These are phyloP conservation scores for Latrodectus elegans DNA, from an alignment of 2,888 invertebrate species.

Conservation along the genomic window DNA sequence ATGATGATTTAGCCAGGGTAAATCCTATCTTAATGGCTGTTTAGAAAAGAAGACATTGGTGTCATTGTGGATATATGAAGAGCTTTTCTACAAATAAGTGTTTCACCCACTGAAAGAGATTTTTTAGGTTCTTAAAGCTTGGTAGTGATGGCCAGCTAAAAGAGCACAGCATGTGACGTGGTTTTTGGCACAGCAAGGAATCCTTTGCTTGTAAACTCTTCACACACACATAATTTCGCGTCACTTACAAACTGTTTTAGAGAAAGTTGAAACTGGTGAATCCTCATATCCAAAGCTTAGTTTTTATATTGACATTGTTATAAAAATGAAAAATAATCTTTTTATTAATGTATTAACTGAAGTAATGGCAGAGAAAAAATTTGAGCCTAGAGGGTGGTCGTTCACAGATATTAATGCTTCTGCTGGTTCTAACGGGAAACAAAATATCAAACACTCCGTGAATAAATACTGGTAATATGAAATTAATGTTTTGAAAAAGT, in stretches of 20 bases:
- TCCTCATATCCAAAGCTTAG: too few species aligned
- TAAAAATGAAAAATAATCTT: too few species aligned
- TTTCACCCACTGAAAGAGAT: constrained; percentile 9
- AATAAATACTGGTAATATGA: too few species aligned
- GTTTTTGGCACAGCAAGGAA: background rate
- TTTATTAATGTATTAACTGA: too few species aligned
- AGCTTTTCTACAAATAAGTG: constrained; percentile 12
- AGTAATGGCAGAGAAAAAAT: too few species aligned
- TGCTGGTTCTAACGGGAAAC: too few species aligned
- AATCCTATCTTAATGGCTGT: background rate
- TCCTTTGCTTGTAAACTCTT: background rate
- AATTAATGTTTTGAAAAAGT: background rate
- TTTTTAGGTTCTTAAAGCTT: background rate
- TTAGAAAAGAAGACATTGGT: background rate
- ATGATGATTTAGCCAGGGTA: background rate
- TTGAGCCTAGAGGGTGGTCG: too few species aligned
- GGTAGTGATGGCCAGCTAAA: background rate
- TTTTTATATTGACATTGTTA: too few species aligned
- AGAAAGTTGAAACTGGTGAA: background rate
- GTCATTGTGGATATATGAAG: background rate
- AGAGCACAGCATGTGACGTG: background rate
- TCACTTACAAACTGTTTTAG: background rate
- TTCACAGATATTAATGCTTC: too few species aligned
- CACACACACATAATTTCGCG: background rate
- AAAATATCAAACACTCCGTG: too few species aligned